A percentile compares a stretch with the other conserved stretches of the same genome.
Conservation (phyloP, 2,888 invertebrate genomes). For the Agyllia agylla region DNA sequence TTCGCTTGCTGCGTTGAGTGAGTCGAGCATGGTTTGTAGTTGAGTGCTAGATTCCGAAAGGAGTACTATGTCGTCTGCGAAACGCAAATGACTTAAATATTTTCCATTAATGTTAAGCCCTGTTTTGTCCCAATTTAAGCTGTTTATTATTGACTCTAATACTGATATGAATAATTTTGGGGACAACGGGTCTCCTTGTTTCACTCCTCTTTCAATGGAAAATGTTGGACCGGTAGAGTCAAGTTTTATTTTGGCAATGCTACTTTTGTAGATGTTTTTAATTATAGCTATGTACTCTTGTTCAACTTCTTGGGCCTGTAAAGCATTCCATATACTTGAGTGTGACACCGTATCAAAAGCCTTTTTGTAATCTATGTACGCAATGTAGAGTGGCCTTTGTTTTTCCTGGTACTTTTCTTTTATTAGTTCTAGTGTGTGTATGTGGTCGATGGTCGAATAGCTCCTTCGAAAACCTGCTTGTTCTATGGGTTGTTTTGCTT, state of each 20-base stretch:
- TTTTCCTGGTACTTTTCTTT: neutral
- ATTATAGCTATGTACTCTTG: constrained; percentile 41
- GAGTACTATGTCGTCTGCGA: neutral
- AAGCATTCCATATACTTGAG: constrained; percentile 42
- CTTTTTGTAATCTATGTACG: constrained; percentile 45
- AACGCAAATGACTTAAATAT: neutral
- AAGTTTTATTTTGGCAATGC: constrained; percentile 48
- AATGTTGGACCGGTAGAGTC: neutral
- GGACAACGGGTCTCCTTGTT: neutral
- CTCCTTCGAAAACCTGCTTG: constrained; percentile 65
- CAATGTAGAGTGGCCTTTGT: neutral
- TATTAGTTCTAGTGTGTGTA: constrained; percentile 18
- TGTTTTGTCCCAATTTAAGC: neutral
- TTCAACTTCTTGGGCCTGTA: constrained; percentile 35
- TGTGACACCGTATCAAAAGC: constrained; percentile 51
- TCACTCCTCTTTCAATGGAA: neutral
- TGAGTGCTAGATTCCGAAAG: neutral
- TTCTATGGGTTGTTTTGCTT: constrained; percentile 59
- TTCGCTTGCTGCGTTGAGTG: neutral
- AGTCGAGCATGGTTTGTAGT: neutral
- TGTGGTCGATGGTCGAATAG: constrained; percentile 56
- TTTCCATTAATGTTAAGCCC: neutral
- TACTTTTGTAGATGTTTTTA: constrained; percentile 50
- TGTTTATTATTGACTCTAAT: neutral
- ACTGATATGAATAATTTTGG: neutral